Base-by-base conservation (phyloP, 2,888 invertebrate species). In the Fissipunctia ypsillon region DNA sequence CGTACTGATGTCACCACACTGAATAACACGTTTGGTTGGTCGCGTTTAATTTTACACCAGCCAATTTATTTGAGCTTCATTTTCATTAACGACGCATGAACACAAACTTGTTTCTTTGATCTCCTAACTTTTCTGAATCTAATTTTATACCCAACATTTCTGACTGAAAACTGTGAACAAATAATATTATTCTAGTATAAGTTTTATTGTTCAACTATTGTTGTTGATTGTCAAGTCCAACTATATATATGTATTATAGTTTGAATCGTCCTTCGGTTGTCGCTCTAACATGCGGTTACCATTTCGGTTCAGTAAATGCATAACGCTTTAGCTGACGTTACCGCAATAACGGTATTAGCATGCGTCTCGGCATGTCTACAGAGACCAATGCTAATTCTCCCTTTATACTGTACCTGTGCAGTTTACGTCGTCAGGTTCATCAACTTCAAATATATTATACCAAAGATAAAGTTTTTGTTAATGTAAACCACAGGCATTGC, bases 11-110 rank as follows among this genome's bases (percentile, higher is more conserved):
- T 88, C 88, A 90, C 87, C 85, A 79, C 86, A 88, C 76, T 84
- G 84, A 88, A 87, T 86, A 86, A 81, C 82, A 87, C 84, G 86
- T 87, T 83, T 88, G 84, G 81, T 84, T 88, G 84, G 84, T 84
- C 75, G 80, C 81, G 80, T 79, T 87, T 85, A 86, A 91, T 91
- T 81, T 82, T 78, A 60, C 64, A 78, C 59, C 61, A 63, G 25
- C 63, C 71, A 77, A 83, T 84, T 80, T 83, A 80, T 85, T 80
- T 56, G 61, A 80, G 66, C 68, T 73, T 78, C 66, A 77, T 73
- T 73, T 81, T 84, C 63, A 73, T 75, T 71, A 71, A 84, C n/a
- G 54, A 59, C 52, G 45, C 66, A 71, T 72, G 69, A 75, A 73
- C 35, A 59, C 50, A 19, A 72, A 80, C 61, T 74, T 60, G 38